Evolutionary conservation across 1,140 invertebrate genomes (phyloP).

Genomic region (Pseudoatta argentina): DNA sequence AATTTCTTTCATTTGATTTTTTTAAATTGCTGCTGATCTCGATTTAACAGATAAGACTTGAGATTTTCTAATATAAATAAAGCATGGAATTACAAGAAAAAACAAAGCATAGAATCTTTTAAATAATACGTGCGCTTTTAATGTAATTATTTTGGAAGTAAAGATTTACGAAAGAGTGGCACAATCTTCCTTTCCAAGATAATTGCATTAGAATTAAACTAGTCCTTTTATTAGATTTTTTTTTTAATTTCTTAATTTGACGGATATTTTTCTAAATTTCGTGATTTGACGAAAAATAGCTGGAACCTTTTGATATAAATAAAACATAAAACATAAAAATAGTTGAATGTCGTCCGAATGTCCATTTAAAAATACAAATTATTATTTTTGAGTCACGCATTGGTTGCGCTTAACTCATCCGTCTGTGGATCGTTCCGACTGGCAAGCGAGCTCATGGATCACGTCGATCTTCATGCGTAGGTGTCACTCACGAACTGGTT

Average conservation of each 20-base stretch:
- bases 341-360: background rate
- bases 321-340: background rate
- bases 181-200: too few species aligned
- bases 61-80: background rate
- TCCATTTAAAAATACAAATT: background rate
- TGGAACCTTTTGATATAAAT: background rate
- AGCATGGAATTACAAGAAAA: too few species aligned
- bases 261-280: too few species aligned
- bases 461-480: slow-evolving; percentile 32
- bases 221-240: too few species aligned
- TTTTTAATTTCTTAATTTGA: too few species aligned
- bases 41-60: background rate
- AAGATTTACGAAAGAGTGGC: too few species aligned
- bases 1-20: background rate
- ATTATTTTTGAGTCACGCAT: slow-evolving; percentile 1
- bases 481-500: slow-evolving; percentile 55
- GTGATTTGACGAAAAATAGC: too few species aligned
- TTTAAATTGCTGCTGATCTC: background rate
- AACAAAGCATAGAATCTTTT: too few species aligned
- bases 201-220: too few species aligned
- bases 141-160: too few species aligned
- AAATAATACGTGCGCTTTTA: too few species aligned
- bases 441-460: slow-evolving; percentile 13
- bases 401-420: background rate
- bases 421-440: slow-evolving; percentile 10